Evolutionary conservation across 2,113 vertebrate genomes (phyloP), one percentile per base, ranked within the genome.

Genomic region (Petrocephalus zakoni): DNA sequence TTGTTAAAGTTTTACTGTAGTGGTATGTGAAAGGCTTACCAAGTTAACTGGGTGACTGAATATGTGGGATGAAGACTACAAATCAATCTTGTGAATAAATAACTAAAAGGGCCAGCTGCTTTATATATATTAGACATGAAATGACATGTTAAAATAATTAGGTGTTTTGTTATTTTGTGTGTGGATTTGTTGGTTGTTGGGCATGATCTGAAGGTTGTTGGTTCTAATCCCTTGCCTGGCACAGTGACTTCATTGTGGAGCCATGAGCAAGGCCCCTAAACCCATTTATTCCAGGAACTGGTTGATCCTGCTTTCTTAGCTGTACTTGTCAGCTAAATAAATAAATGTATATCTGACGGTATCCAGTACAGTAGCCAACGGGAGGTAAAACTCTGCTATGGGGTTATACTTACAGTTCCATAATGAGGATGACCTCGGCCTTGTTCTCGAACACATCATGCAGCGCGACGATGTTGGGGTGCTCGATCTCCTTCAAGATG

Each of bases 371-470:
- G 81, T 53, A 55, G 52, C 84, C 84, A 29, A 86, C 4, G 29
- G 51, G 49, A 56, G 13, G 52, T 37, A n/a, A 86, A 55, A 7
- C 49, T 6, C 64, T 25, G 17, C 29, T 0, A 25, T 49, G 4
- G 72, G 58, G 15, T 2, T 10, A 89, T 88, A 98, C 98, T 99
- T 95, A 99, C 98, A 99, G 98, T 92, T 99, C 98, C 89, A 99
- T 95, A 93, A 99, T 98, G 88, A 99, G 97, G 93, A 99, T 98
- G 94, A 99, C 98, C 34, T 99, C 98, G 0, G 95, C 96, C 96
- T 99, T 99, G 95, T 94, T 99, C 91, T 99, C 98, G 4, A 97
- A 99, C 86, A 99, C 98, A 83, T 99, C 96, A 15, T 98, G 96
- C 88, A 99, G 95, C 0, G 96, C 97, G 92, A 99, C 99, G 93